Evolutionary conservation across 2,888 invertebrate genomes (phyloP).

Genomic region (Zygogramma bicolorata): DNA sequence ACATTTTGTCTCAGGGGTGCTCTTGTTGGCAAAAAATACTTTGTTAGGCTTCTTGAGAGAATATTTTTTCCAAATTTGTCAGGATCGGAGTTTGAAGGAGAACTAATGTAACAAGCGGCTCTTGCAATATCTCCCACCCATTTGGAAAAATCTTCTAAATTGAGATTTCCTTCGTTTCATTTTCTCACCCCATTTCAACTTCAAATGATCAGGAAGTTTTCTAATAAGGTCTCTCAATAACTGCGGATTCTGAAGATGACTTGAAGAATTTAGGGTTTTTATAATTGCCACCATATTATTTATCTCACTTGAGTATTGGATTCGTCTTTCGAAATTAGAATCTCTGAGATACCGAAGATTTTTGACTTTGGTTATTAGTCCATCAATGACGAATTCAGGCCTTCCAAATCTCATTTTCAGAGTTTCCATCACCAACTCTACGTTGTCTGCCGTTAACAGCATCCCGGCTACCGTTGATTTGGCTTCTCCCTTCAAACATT

Average conservation of each 20-base stretch:
- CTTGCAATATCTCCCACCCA: not conserved
- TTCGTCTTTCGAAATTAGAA: not conserved
- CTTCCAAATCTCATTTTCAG: not conserved
- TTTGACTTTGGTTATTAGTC: not conserved
- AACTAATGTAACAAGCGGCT: not conserved
- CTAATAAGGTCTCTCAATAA: conserved; percentile 2
- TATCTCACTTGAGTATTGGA: not conserved
- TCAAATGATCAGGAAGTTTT: not conserved
- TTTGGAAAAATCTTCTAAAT: conserved; percentile 3
- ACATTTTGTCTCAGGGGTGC: not conserved
- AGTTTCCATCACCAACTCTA: not conserved
- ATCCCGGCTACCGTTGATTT: not conserved
- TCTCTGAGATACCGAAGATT: not conserved
- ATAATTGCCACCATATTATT: not conserved
- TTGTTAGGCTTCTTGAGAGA: too few species aligned
- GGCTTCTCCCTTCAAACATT: not conserved
- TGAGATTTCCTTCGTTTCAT: not conserved
- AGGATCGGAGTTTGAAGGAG: too few species aligned
- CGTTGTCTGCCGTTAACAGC: not conserved
- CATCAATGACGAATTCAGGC: not conserved
- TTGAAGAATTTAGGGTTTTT: not conserved
- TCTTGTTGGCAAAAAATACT: not conserved
- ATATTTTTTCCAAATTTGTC: too few species aligned
- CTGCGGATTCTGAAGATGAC: not conserved
- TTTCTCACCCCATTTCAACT: not conserved